phyloP scores from a whole-genome alignment of 2,797 vertebrate genomes.

The Coreius guichenoti region DNA sequence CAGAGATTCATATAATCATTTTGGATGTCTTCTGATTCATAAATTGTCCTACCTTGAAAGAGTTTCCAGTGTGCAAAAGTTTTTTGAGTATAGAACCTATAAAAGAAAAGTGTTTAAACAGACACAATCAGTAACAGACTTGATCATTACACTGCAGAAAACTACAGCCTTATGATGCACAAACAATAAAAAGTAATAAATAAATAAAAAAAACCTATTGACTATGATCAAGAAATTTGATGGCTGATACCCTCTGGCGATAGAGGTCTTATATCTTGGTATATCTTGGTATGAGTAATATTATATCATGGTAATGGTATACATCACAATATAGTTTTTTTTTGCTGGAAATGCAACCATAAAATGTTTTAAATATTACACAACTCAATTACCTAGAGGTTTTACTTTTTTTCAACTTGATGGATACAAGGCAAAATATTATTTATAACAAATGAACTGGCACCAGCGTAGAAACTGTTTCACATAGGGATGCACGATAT shows the following conservation, averaged over 20 bases:
- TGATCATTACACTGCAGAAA: not conserved
- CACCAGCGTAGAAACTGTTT: no score
- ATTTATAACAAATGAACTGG: no score
- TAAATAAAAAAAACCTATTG: not conserved
- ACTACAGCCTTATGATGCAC: not conserved
- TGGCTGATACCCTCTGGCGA: not conserved
- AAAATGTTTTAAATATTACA: not conserved
- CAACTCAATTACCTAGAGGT: not conserved
- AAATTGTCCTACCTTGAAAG: slow-evolving; percentile 86
- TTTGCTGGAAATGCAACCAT: not conserved
- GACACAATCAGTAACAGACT: not conserved
- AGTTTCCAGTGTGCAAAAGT: slow-evolving; percentile 99
- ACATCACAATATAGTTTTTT: not conserved
- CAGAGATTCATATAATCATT: not conserved
- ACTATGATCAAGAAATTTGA: not conserved
- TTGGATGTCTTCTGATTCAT: not conserved
- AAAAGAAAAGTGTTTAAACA: slow-evolving; percentile 38
- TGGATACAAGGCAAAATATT: no score
- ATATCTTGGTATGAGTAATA: no score
- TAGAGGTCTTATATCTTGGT: not conserved
- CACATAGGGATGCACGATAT: no score
- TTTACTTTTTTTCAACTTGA: not conserved
- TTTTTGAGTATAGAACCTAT: slow-evolving; percentile 97
- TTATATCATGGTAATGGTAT: no score
- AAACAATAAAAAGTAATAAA: not conserved